phyloP scores from a whole-genome alignment of 2,888 invertebrate genomes.

The Steromphala cineraria region DNA sequence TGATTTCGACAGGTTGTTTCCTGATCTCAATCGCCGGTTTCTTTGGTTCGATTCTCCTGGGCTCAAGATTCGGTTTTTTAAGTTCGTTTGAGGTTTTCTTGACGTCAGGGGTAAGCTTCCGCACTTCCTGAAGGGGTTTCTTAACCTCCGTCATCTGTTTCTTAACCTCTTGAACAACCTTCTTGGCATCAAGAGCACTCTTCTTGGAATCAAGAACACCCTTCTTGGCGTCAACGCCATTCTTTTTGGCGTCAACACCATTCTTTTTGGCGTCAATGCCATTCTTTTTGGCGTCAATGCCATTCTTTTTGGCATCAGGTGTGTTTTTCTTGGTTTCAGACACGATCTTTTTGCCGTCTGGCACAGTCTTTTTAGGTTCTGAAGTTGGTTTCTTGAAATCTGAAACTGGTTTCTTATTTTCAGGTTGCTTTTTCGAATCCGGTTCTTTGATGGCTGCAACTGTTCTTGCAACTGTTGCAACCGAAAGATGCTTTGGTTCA shows the following conservation, averaged over 20 bases:
- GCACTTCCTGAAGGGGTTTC: background rate
- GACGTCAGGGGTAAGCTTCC: background rate
- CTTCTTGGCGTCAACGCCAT: background rate
- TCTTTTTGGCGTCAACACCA: background rate
- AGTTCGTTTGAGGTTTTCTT: background rate
- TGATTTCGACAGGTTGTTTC: background rate
- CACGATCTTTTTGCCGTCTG: background rate
- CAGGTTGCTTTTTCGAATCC: background rate
- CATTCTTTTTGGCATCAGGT: background rate
- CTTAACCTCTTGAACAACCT: background rate
- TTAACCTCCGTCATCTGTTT: background rate
- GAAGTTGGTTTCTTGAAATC: constrained; percentile 1
- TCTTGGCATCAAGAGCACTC: background rate
- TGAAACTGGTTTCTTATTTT: background rate
- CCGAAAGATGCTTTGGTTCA: background rate
- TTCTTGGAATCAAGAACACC: background rate
- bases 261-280: background rate
- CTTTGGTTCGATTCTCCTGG: constrained; percentile 8
- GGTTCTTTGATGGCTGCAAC: background rate
- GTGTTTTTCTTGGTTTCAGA: background rate
- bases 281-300: background rate
- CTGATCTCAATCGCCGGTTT: background rate
- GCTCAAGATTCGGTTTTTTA: background rate
- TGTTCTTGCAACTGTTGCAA: background rate
- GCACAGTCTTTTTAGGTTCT: background rate